Percentiles rank a stretch among this genome's conserved stretches.
Conservation (phyloP, 1,140 invertebrate species). For the Probaryconus sp. region DNA sequence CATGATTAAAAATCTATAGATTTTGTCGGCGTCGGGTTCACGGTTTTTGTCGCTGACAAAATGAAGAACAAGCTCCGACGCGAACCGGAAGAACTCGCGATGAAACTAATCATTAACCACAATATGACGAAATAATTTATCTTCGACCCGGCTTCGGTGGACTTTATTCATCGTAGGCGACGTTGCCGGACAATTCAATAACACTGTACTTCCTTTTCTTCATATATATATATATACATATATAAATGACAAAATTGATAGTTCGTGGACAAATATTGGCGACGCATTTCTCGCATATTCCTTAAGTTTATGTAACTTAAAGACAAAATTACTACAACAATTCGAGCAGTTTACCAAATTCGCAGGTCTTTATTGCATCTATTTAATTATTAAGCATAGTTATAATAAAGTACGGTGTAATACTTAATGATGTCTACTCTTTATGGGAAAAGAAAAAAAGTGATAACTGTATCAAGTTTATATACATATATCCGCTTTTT, state of each 20-base stretch:
- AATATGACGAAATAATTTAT: slow-evolving; percentile 42
- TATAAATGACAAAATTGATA: too few relatives aligned
- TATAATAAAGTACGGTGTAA: slow-evolving; percentile 34
- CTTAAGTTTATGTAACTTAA: too few relatives aligned
- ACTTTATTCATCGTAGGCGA: too few relatives aligned
- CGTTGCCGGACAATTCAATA: too few relatives aligned
- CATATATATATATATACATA: too few relatives aligned
- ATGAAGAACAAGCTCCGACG: slow-evolving; percentile 23
- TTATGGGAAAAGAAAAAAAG: not conserved
- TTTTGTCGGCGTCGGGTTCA: slow-evolving; percentile 25
- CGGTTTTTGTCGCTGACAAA: not conserved
- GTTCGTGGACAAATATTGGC: too few relatives aligned
- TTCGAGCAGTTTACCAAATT: too few relatives aligned
- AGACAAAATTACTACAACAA: too few relatives aligned
- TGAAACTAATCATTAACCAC: slow-evolving; percentile 53
- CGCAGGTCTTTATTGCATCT: slow-evolving; percentile 33
- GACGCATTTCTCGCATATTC: too few relatives aligned
- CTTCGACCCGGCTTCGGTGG: slow-evolving; percentile 46
- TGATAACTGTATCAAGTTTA: too few relatives aligned
- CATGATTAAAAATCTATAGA: slow-evolving; percentile 33
- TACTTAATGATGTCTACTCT: too few relatives aligned
- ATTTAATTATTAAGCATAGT: slow-evolving; percentile 46
- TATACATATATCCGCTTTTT: too few relatives aligned
- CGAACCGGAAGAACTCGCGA: slow-evolving; percentile 52
- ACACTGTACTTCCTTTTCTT: slow-evolving; percentile 2